A percentile compares a stretch with the other conserved stretches of the same genome.
Conservation (phyloP, 2,888 invertebrate genomes). For the Chloroclystis v-ata region DNA sequence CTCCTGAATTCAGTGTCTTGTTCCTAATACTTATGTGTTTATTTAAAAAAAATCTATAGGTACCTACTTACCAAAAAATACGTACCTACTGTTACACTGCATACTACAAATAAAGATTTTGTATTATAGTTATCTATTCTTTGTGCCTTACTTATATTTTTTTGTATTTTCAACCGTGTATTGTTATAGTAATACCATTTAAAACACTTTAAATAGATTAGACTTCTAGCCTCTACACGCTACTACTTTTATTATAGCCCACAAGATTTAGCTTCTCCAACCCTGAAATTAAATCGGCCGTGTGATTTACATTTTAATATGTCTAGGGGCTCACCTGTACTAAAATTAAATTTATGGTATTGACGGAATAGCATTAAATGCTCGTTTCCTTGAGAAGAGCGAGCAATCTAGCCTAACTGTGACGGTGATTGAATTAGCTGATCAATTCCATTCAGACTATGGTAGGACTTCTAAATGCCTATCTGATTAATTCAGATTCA, state of each 20-base stretch:
- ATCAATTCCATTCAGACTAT: constrained; percentile 26
- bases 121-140: too few species aligned
- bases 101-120: too few species aligned
- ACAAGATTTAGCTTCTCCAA: constrained; percentile 58
- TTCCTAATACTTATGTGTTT: too few species aligned
- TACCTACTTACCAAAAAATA: too few species aligned
- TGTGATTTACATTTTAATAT: constrained; percentile 77
- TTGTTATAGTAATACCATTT: too few species aligned
- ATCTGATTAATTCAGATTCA: too few species aligned
- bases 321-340: constrained; percentile 69
- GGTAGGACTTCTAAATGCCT: too few species aligned
- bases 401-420: constrained; percentile 24
- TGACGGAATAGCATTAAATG: constrained; percentile 55
- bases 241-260: constrained; percentile 29
- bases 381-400: constrained; percentile 41
- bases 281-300: constrained; percentile 74
- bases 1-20: too few species aligned
- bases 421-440: constrained; percentile 53
- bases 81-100: too few species aligned
- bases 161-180: too few species aligned
- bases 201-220: too few species aligned
- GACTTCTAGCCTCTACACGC: constrained; percentile 26
- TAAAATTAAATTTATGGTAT: constrained; percentile 70
- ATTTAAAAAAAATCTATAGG: too few species aligned
- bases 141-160: background rate